A percentile compares a stretch with the other conserved stretches of the same genome.
These are phyloP conservation scores for Andrena praecox DNA, from an alignment of 2,888 invertebrate species.

Conservation along the genomic window DNA sequence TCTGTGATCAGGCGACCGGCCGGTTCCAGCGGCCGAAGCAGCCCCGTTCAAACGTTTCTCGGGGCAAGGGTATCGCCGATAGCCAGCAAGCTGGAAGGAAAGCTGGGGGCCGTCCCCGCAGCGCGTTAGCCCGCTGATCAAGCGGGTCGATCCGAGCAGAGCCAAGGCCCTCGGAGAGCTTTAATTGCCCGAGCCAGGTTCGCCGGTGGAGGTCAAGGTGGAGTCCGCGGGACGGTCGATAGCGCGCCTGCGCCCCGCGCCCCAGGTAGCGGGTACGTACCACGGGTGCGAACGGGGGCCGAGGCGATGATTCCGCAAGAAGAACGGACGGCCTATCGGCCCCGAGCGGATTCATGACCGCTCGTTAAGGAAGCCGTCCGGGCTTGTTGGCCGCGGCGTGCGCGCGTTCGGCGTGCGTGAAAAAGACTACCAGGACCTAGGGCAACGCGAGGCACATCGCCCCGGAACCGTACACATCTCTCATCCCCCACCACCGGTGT, in stretches of 20 bases:
- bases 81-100: conserved; percentile 1
- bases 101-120: not conserved
- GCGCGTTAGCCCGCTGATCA: conserved; percentile 39
- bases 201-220: conserved; percentile 70
- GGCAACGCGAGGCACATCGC: conserved; percentile 59
- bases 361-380: conserved; percentile 43
- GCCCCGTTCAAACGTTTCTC: too few relatives aligned
- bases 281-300: not conserved
- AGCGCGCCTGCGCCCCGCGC: conserved; percentile 60
- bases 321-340: conserved; percentile 11
- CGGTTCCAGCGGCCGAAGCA: too few relatives aligned
- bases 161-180: conserved; percentile 56
- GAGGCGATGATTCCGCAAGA: not conserved
- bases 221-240: conserved; percentile 65
- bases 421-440: conserved; percentile 69
- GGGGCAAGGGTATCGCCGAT: not conserved
- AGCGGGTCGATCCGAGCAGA: conserved; percentile 49
- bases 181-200: conserved; percentile 65
- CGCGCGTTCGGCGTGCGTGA: conserved; percentile 63
- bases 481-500: conserved; percentile 49
- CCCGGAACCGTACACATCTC: conserved; percentile 55
- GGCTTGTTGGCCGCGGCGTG: conserved; percentile 6
- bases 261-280: conserved; percentile 13
- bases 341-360: conserved; percentile 7
- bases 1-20: too few relatives aligned